phyloP scores from a whole-genome alignment of 1,140 invertebrate species.

The Panagrolaimus sp. region DNA sequence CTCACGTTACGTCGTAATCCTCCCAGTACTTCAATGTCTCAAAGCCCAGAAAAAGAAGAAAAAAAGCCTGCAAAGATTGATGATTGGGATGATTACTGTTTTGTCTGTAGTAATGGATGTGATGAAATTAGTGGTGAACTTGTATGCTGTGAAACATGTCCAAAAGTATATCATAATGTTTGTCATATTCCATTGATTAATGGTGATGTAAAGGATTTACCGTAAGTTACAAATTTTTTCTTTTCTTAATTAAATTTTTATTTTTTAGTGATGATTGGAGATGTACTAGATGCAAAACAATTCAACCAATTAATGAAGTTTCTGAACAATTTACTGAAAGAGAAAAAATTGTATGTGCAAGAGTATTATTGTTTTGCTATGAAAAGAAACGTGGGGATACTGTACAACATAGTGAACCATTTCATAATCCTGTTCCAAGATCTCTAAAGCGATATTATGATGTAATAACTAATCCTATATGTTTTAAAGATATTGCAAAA shows the following conservation, averaged over 20 bases:
- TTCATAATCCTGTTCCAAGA: constrained; percentile 25
- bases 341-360: constrained; percentile 33
- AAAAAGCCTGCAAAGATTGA: background rate
- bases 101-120: constrained; percentile 38
- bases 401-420: constrained; percentile 24
- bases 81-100: constrained; percentile 44
- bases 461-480: constrained; percentile 36
- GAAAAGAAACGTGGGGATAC: constrained; percentile 7
- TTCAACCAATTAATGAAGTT: constrained; percentile 21
- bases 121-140: constrained; percentile 35
- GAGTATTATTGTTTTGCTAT: constrained; percentile 39
- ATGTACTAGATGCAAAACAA: constrained; percentile 28
- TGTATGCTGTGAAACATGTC: constrained; percentile 33
- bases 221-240: constrained; percentile 13
- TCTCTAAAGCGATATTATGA: constrained; percentile 23
- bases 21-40: too few species aligned
- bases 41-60: too few species aligned
- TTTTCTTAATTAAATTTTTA: background rate
- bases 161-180: constrained; percentile 32
- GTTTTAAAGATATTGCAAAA: constrained; percentile 24
- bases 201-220: constrained; percentile 30
- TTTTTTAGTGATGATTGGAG: constrained; percentile 38
- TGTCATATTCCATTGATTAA: constrained; percentile 34
- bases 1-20: too few species aligned
- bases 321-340: background rate